Evolutionary conservation across 2,888 invertebrate species (phyloP), one percentile per base, ranked within the genome.

Genomic region (Phaonia tiefii): DNA sequence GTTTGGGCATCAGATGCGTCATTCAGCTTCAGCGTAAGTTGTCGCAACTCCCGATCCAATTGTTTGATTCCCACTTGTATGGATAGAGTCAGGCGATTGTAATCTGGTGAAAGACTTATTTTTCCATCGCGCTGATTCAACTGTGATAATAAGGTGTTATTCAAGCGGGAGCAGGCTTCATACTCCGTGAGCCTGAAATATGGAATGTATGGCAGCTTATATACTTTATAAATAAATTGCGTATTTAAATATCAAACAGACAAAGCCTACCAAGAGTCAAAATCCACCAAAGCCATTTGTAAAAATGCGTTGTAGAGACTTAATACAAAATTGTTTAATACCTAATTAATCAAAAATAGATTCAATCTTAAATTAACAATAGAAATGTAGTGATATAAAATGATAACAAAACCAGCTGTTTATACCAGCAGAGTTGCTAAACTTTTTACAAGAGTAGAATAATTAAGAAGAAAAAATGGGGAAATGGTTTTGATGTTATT

Each of bases 121-220:
- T 92, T 91, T 80, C 91, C 91, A 83, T 93, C 92, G 66, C 94
- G 91, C 71, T 91, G 87, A 0, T 92, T 92, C 8, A 95, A 86
- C 85, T 93, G 92, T 76, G 93, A 93, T 90, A 93, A 93, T 63
- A 95, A 93, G 84, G 94, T 93, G 58, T 93, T 91, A 85, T 92
- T 92, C 22, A 94, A 87, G 79, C 93, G 93, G 85, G 94, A 93
- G 85, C 94, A 94, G 0, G 93, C 92, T 84, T 94, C 94, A 88
- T 93, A 92, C 86, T 95, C 94, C 0, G 92, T 88, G 13, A 94
- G 89, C 95, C 94, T 94, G 80, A 49, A 86, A 83, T 31, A 10
- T 22, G 58, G 13, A 25, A 37, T 51, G 25, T n/a, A n/a, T n/a
- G n/a, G n/a, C n/a, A 25, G 10, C 22, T 1, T 42, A 26, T 63